Evolutionary conservation across 2,113 vertebrate species (phyloP).

Genomic region (Gallinago paraguaiae): DNA sequence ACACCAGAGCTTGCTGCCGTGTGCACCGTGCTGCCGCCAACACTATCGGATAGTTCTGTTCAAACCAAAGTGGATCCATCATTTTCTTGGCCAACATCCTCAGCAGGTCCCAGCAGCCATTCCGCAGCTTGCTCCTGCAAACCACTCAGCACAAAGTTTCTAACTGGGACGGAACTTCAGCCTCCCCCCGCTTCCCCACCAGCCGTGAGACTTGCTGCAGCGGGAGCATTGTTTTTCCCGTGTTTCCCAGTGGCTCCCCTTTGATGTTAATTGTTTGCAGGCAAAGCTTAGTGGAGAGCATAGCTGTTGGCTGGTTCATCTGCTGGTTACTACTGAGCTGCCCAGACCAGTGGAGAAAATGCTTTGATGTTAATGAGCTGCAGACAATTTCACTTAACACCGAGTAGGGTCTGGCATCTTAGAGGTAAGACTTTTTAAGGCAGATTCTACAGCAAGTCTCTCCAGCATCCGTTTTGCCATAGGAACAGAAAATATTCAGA

Average conservation of each 20-base stretch:
- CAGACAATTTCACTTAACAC: conserved; percentile 58
- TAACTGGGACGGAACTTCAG: not conserved
- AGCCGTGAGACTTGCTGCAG: not conserved
- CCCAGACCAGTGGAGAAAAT: conserved; percentile 31
- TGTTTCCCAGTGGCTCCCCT: conserved; percentile 23
- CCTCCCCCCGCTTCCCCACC: not conserved
- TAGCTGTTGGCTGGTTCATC: not conserved
- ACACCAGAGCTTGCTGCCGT: not conserved
- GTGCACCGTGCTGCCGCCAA: not conserved
- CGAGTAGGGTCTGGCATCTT: not conserved
- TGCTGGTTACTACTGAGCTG: conserved; percentile 21
- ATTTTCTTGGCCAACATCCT: not conserved
- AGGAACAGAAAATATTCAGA: not conserved
- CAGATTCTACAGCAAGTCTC: conserved; percentile 25
- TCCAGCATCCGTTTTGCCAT: conserved; percentile 11
- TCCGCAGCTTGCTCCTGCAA: not conserved
- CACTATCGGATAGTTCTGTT: not conserved
- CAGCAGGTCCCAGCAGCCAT: not conserved
- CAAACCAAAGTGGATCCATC: not conserved
- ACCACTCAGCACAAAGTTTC: not conserved
- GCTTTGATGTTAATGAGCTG: conserved; percentile 67
- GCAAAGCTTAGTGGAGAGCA: not conserved
- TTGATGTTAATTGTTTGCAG: conserved; percentile 69
- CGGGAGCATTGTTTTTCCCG: not conserved
- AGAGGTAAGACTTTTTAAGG: conserved; percentile 17